A percentile compares a stretch with the other conserved stretches of the same genome.
phyloP scores from a whole-genome alignment of 2,797 vertebrate species.

The Malurus leucopterus region DNA sequence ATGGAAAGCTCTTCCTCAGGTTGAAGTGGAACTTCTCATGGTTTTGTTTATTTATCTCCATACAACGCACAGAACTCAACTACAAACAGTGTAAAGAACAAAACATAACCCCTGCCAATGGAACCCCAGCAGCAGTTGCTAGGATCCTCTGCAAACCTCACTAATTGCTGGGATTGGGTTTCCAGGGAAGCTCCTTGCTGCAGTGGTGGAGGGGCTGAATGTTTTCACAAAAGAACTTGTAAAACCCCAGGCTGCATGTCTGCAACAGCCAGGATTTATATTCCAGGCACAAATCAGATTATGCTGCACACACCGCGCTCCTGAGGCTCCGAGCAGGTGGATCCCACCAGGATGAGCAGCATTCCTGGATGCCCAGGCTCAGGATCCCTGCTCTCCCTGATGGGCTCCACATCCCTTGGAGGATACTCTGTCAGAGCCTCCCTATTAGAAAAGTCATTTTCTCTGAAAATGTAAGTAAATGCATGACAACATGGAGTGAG shows the following conservation, averaged over 20 bases:
- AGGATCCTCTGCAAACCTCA: neutral
- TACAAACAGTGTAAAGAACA: neutral
- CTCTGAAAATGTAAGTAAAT: neutral
- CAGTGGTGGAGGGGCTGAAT: neutral
- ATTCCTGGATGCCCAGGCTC: neutral
- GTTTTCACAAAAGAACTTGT: conserved; percentile 1
- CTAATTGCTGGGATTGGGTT: neutral
- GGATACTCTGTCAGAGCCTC: neutral
- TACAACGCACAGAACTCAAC: neutral
- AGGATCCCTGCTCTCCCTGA: neutral
- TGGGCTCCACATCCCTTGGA: neutral
- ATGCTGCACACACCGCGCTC: neutral
- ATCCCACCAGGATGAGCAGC: neutral
- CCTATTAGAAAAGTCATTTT: rapidly evolving
- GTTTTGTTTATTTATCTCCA: neutral
- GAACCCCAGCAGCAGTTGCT: neutral
- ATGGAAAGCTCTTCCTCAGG: rapidly evolving
- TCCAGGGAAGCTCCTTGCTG: neutral
- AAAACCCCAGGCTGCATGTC: neutral
- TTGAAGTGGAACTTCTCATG: neutral
- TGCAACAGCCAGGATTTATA: neutral
- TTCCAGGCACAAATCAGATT: neutral
- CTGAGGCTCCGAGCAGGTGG: neutral
- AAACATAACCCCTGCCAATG: neutral
- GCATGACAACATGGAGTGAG: neutral